Base-by-base conservation (phyloP, 1,140 invertebrate genomes). In the Diorhabda elongata region DNA sequence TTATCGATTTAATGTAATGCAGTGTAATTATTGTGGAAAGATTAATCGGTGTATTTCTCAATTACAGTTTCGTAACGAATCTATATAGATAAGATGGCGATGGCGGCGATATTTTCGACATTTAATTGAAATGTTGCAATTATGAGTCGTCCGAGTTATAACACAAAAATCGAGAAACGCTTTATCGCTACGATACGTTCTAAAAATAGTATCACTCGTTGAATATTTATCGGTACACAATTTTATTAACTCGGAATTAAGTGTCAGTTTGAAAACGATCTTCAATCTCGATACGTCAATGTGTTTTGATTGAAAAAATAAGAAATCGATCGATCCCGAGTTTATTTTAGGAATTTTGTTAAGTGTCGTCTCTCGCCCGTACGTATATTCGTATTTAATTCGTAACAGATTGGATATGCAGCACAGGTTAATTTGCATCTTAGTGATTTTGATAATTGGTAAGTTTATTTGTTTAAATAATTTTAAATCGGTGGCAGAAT, bases 281-380 rank as follows among this genome's bases (percentile, higher is more conserved):
- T 67, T 44, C 42, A 63, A 3, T 58, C 68, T 60, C 44, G 65
- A 69, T 72, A 70, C 71, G 71, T 72, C 71, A 72, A 70, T 72
- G 57, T 43, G 8, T 8, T 64, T 67, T 67, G 58, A 67, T 67
- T 67, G 52, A 58, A 45, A 47, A 42, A 58, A 65, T 65, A 41
- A 58, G 11, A 57, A 9, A 56, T 47, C n/a, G 52, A 26, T 45
- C 42, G 8, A 56, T 45, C 57, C 56, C 57, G 43, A 64, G 60
- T 67, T 67, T 59, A 68, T 64, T 71, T 5, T 60, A 71, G 58
- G 62, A 63, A 58, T 68, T 67, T 44, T 6, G 47, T 6, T 9
- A 9, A 52, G 5, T 9, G 47, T 52, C 5, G 47, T 52, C 47
- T 52, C 26, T 52, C 5, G 2, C 9, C 47, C 9, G 5, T 6